Conservation (phyloP, 2,797 vertebrate species). For the Enteromius mattozi region DNA sequence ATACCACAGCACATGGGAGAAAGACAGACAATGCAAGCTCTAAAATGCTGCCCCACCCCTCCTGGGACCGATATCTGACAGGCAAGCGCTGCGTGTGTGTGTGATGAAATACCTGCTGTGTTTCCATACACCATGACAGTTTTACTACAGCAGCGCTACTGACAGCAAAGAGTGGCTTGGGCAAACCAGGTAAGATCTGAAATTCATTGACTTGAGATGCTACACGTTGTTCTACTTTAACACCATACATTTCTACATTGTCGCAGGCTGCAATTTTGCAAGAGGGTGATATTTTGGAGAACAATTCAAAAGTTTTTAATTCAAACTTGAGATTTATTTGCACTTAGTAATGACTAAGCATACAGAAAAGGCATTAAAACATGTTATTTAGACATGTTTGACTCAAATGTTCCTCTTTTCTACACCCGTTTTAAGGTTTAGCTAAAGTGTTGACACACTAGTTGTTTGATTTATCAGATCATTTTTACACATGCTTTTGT, state of each 20-base stretch:
- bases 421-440: background rate
- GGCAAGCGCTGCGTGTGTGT: constrained; percentile 45
- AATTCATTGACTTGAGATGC: background rate
- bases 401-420: background rate
- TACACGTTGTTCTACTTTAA: background rate
- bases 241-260: background rate
- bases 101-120: constrained; percentile 34
- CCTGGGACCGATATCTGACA: constrained; percentile 54
- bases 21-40: constrained; percentile 54
- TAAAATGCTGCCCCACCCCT: constrained; percentile 47
- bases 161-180: constrained; percentile 27
- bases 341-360: background rate
- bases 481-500: constrained; percentile 15
- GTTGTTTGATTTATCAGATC: background rate
- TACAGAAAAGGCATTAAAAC: background rate
- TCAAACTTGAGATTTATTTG: background rate
- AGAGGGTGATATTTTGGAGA: background rate
- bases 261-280: background rate
- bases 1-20: constrained; percentile 60
- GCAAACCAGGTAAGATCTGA: constrained; percentile 41
- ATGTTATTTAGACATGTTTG: background rate
- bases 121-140: constrained; percentile 22
- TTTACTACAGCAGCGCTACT: constrained; percentile 6
- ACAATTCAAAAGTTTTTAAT: background rate
- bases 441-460: background rate